These are phyloP conservation scores for Neoitamus cyanurus DNA, from an alignment of 2,888 invertebrate species.

Conservation along the genomic window DNA sequence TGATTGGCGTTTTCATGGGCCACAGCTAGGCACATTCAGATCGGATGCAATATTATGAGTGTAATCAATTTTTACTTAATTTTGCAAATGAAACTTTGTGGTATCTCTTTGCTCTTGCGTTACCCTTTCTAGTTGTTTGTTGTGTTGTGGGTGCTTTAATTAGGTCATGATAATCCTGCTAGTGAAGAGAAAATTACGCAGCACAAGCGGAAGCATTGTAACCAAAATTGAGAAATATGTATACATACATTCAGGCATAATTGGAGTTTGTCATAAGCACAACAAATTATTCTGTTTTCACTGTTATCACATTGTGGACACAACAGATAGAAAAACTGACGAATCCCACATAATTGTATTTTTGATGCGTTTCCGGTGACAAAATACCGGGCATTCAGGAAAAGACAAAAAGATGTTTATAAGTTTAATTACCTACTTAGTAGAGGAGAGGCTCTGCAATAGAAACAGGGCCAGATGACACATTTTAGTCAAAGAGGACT, in stretches of 20 bases:
- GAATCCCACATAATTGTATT: too few relatives aligned
- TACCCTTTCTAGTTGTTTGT: neutral
- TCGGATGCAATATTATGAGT: neutral
- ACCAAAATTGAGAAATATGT: neutral
- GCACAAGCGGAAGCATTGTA: neutral
- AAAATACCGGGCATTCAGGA: too few relatives aligned
- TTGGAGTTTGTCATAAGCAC: too few relatives aligned
- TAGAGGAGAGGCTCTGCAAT: too few relatives aligned
- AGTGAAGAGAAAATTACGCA: neutral
- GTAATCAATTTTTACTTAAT: neutral
- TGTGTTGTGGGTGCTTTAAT: neutral
- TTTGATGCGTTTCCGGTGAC: too few relatives aligned
- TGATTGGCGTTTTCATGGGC: neutral
- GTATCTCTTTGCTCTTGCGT: neutral
- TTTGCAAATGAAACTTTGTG: neutral
- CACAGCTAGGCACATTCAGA: neutral
- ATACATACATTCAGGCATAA: too few relatives aligned
- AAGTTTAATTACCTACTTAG: too few relatives aligned
- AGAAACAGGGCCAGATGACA: too few relatives aligned
- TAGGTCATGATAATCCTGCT: neutral
- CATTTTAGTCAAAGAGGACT: too few relatives aligned
- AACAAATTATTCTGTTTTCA: neutral
- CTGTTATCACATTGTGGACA: too few relatives aligned
- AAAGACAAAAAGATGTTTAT: too few relatives aligned
- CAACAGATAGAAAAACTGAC: too few relatives aligned